These are phyloP conservation scores for Monochamus saltuarius DNA, from an alignment of 1,140 invertebrate species.

Conservation along the genomic window DNA sequence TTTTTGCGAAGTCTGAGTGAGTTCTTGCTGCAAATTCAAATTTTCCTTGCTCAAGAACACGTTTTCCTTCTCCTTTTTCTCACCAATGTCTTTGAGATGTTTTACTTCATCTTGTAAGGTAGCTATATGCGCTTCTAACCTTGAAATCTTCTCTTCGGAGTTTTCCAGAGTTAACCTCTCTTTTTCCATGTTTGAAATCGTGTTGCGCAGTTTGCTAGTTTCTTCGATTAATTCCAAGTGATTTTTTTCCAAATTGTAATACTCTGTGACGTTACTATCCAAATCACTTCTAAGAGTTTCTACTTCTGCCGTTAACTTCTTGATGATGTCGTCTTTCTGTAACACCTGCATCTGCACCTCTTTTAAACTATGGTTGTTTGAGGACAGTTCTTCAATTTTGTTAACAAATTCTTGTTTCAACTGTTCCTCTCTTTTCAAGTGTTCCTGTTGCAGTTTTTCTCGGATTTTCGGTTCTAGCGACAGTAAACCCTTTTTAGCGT, in stretches of 20 bases:
- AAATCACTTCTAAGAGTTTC: slow-evolving; percentile 25
- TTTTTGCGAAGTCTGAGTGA: neutral
- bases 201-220: slow-evolving; percentile 23
- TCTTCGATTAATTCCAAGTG: slow-evolving; percentile 46
- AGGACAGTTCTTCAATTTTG: slow-evolving; percentile 49
- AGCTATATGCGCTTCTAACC: slow-evolving; percentile 45
- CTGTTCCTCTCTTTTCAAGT: slow-evolving; percentile 40
- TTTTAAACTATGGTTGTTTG: slow-evolving; percentile 46
- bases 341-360: slow-evolving; percentile 54
- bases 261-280: slow-evolving; percentile 20
- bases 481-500: slow-evolving; percentile 42
- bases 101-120: slow-evolving; percentile 41
- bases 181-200: slow-evolving; percentile 37
- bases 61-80: slow-evolving; percentile 27
- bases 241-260: slow-evolving; percentile 41
- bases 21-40: slow-evolving; percentile 4
- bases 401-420: slow-evolving; percentile 54
- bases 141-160: slow-evolving; percentile 53
- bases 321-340: slow-evolving; percentile 50
- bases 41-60: neutral
- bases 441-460: slow-evolving; percentile 32
- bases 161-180: slow-evolving; percentile 51
- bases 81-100: slow-evolving; percentile 34
- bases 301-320: slow-evolving; percentile 46
- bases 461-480: slow-evolving; percentile 42